Evolutionary conservation across 1,140 invertebrate genomes (phyloP).

Genomic region (Laupala kohalensis): DNA sequence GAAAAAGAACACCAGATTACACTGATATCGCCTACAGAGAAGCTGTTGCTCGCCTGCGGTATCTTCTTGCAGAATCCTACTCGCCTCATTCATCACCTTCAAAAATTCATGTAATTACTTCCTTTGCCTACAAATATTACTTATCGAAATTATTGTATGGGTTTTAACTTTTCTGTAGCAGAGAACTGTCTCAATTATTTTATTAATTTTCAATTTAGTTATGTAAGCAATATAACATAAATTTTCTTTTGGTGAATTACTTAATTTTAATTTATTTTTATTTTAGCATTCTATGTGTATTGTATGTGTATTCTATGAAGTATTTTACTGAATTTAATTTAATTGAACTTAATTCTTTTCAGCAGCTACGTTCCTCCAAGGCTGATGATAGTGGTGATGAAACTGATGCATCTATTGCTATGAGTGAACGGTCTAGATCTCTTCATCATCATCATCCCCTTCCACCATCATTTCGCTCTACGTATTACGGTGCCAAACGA

Average conservation of each 20-base stretch:
- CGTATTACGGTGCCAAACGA: constrained; percentile 5
- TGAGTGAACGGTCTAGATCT: constrained; percentile 12
- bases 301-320: too few relatives aligned
- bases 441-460: neutral
- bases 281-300: too few relatives aligned
- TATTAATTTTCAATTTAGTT: too few relatives aligned
- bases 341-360: too few relatives aligned
- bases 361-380: neutral
- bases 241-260: too few relatives aligned
- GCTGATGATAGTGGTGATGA: constrained; percentile 34
- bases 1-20: constrained; percentile 45
- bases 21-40: constrained; percentile 68
- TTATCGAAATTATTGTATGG: too few relatives aligned
- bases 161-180: too few relatives aligned
- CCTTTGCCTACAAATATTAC: too few relatives aligned
- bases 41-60: constrained; percentile 60
- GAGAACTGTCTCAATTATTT: too few relatives aligned
- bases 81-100: constrained; percentile 28
- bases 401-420: constrained; percentile 24
- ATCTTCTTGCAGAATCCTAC: constrained; percentile 60
- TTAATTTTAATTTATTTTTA: too few relatives aligned
- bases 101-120: constrained; percentile 16
- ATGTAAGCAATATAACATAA: too few relatives aligned
- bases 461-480: neutral
- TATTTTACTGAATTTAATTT: neutral